Evolutionary conservation across 2,888 invertebrate genomes (phyloP).

Genomic region (Lasioglossum zephyrum): DNA sequence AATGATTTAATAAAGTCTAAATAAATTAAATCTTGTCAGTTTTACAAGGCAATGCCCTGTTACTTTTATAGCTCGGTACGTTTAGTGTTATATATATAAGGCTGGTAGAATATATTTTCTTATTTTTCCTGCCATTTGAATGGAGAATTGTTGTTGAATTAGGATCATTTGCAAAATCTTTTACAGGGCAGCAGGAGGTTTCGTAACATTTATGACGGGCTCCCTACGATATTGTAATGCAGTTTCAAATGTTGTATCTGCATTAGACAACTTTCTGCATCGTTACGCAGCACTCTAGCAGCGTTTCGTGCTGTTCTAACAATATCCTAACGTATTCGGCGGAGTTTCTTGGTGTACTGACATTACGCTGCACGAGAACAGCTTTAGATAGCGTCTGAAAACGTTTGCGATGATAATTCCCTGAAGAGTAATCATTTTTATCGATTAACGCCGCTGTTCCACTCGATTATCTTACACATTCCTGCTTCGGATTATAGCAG

Average conservation of each 20-base stretch:
- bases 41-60: too few species aligned
- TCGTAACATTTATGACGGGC: neutral
- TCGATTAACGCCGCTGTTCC: neutral
- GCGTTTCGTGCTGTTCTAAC: neutral
- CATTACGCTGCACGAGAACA: neutral
- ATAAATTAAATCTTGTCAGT: too few species aligned
- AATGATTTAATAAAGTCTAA: too few species aligned
- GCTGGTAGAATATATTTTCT: too few species aligned
- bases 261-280: slow-evolving; percentile 15
- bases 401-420: neutral
- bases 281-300: neutral
- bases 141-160: neutral
- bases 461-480: neutral
- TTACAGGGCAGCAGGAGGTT: neutral
- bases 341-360: neutral
- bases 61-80: too few species aligned
- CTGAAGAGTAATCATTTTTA: slow-evolving; percentile 6
- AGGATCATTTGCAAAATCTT: neutral
- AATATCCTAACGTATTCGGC: neutral
- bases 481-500: neutral
- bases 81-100: too few species aligned
- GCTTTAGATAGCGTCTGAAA: neutral
- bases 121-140: neutral
- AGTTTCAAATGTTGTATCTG: neutral
- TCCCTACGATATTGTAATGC: neutral